Evolutionary conservation across 2,797 vertebrate species (phyloP).

Genomic region (Pitangus sulphuratus): DNA sequence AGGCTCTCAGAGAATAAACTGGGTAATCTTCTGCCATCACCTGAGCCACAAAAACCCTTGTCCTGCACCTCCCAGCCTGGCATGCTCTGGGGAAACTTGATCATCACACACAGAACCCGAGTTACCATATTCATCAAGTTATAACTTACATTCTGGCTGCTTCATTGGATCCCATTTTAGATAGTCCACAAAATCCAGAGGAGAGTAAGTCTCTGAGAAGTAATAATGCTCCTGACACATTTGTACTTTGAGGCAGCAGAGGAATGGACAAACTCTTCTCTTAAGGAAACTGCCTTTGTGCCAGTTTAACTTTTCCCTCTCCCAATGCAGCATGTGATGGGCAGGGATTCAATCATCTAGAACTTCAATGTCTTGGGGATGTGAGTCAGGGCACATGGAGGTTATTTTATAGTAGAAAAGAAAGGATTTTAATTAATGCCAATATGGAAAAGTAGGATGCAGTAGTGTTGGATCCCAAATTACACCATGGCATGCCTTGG

Average conservation of each 20-base stretch:
- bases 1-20: not conserved
- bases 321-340: fast-evolving
- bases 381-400: not conserved
- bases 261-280: not conserved
- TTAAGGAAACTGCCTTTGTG: not conserved
- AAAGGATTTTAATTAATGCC: not conserved
- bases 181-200: not conserved
- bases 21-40: not conserved
- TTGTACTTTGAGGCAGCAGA: not conserved
- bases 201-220: not conserved
- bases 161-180: not conserved
- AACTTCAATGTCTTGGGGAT: not conserved
- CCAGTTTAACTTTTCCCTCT: not conserved
- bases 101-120: fast-evolving
- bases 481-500: not conserved
- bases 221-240: not conserved
- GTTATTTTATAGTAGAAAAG: not conserved
- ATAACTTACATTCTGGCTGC: not conserved
- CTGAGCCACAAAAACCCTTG: not conserved
- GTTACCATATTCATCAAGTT: not conserved
- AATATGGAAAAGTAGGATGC: fast-evolving
- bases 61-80: not conserved
- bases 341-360: not conserved
- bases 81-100: not conserved
- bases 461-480: not conserved